Percentiles rank a stretch among this genome's conserved stretches.
phyloP scores from a whole-genome alignment of 2,113 vertebrate species.

The Pseudopodoces humilis region DNA sequence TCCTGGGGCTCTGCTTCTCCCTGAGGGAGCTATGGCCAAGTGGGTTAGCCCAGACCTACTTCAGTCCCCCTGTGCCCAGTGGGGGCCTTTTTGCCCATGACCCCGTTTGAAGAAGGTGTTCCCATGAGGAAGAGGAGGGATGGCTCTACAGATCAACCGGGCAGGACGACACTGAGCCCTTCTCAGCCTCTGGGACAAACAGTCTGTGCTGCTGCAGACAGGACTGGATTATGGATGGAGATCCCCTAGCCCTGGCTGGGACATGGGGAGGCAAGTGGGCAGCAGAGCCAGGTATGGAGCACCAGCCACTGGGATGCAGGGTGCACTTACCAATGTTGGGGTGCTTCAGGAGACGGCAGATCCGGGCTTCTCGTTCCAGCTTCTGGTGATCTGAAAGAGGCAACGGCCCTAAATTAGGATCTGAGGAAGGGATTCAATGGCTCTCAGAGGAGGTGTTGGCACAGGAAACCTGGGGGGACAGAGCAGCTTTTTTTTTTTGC shows the following conservation, averaged over 20 bases:
- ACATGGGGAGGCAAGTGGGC: fast-evolving
- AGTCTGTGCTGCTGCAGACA: background rate
- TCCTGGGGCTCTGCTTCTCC: conserved; percentile 1
- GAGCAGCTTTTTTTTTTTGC: background rate
- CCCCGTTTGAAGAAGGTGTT: background rate
- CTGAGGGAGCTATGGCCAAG: background rate
- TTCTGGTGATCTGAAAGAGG: conserved; percentile 90
- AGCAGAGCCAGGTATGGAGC: fast-evolving
- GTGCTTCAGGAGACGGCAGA: conserved; percentile 94
- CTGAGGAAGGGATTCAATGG: background rate
- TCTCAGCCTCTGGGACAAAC: background rate
- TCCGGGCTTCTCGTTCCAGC: conserved; percentile 92
- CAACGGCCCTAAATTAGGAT: background rate
- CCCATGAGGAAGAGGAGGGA: background rate
- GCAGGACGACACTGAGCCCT: background rate
- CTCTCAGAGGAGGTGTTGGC: background rate
- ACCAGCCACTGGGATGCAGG: fast-evolving
- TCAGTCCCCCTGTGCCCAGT: fast-evolving
- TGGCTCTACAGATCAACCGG: background rate
- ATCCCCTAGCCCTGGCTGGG: fast-evolving
- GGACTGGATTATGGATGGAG: background rate
- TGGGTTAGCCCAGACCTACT: conserved; percentile 33
- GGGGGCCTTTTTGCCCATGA: background rate
- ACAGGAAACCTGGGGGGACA: background rate
- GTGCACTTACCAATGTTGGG: conserved; percentile 87